Percentiles rank a stretch among this genome's conserved stretches.
Evolutionary conservation across 2,797 vertebrate genomes (phyloP).

Genomic region (Gymnodraco acuticeps): DNA sequence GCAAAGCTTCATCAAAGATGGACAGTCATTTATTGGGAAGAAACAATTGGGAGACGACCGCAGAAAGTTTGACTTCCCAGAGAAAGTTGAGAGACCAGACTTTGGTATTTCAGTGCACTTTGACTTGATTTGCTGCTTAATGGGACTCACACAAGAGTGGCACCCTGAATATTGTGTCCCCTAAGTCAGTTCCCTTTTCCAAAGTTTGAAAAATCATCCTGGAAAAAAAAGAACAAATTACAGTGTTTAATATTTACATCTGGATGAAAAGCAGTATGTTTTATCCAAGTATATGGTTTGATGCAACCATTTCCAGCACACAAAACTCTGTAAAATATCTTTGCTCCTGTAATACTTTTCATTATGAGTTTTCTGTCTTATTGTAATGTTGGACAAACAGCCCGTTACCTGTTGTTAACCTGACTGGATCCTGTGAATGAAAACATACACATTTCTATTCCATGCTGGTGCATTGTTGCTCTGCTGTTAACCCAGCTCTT

Average conservation of each 20-base stretch:
- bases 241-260: not conserved
- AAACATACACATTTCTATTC: not conserved
- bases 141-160: constrained; percentile 4
- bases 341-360: not conserved
- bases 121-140: constrained; percentile 25
- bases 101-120: not conserved
- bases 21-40: constrained; percentile 43
- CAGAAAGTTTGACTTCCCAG: constrained; percentile 18
- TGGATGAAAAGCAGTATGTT: not conserved
- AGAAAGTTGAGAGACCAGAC: constrained; percentile 16
- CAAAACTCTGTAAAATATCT: not conserved
- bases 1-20: constrained; percentile 41
- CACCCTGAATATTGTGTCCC: not conserved
- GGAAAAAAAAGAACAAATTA: constrained; percentile 1
- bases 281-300: not conserved
- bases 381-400: not conserved
- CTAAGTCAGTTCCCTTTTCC: not conserved
- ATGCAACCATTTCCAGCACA: not conserved
- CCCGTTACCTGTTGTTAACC: not conserved
- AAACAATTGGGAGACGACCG: not conserved
- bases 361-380: not conserved
- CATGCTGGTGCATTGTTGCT: not conserved
- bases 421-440: not conserved
- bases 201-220: not conserved
- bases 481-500: not conserved